Percentiles rank a stretch among this genome's conserved stretches.
phyloP scores from a whole-genome alignment of 2,888 invertebrate genomes.

The Boloria selene region DNA sequence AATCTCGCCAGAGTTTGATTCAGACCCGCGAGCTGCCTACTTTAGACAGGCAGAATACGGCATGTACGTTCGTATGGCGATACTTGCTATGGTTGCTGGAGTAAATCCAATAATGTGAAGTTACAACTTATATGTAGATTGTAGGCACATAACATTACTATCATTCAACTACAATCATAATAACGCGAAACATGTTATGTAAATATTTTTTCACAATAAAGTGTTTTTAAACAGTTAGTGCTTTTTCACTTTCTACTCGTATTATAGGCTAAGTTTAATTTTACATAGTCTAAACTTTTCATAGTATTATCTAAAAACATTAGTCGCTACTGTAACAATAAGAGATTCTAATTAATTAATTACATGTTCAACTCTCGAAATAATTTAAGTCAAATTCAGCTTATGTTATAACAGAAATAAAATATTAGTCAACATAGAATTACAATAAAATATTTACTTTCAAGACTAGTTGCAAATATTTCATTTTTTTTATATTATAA shows the following conservation, averaged over 20 bases:
- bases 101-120: conserved; percentile 60
- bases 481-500: conserved; percentile 48
- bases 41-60: conserved; percentile 99
- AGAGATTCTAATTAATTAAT: conserved; percentile 35
- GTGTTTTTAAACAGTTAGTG: background rate
- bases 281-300: conserved; percentile 7
- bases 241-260: too few species aligned
- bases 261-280: background rate
- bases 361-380: conserved; percentile 4
- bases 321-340: conserved; percentile 26
- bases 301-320: conserved; percentile 16
- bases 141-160: background rate
- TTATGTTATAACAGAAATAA: too few species aligned
- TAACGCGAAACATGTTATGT: background rate
- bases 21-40: conserved; percentile 98
- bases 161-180: background rate
- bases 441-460: background rate
- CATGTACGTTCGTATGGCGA: conserved; percentile 99
- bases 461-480: background rate
- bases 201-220: conserved; percentile 2
- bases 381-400: background rate
- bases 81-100: conserved; percentile 95
- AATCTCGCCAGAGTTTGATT: conserved; percentile 97
- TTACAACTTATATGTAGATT: too few species aligned
- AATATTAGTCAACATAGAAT: too few species aligned